Evolutionary conservation across 2,888 invertebrate genomes (phyloP), one percentile per base, ranked within the genome.

Genomic region (Trichopria drosophilae): DNA sequence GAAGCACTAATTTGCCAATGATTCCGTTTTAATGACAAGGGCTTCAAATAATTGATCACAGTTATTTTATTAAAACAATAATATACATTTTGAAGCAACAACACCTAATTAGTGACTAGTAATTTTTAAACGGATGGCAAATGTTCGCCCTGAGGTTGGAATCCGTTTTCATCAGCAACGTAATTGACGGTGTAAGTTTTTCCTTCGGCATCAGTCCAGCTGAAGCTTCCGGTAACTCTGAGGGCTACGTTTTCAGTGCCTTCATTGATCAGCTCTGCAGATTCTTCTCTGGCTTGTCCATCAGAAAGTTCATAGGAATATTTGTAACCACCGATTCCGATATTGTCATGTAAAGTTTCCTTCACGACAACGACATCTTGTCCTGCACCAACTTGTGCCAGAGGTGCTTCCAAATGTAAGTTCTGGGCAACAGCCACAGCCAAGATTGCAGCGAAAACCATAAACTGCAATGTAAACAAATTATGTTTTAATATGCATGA

Each of bases 121-220:
- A n/a, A n/a, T n/a, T n/a, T n/a, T n/a, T n/a, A n/a, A n/a, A n/a
- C n/a, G n/a, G n/a, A n/a, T n/a, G 54, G 56, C 6, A 54, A 19
- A 46, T 67, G 64, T 7, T 42, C 63, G 9, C 63, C 64, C 16
- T 49, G 39, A 13, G 65, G 63, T n/a, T 57, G 63, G 62, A 61
- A 67, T 22, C 65, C 66, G 15, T 61, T 62, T 37, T 64, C 62
- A 46, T 67, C 66, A 36, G 67, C 68, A 36, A 57, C 55, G 53
- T 69, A 68, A n/a, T 39, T 60, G 10, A 69, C 55, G 23, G 57
- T 54, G 59, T 57, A 67, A 12, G 39, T 47, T 29, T 63, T 59
- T 18, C 50, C 55, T 1, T 9, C 53, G 3, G 66, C 65, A 20
- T 65, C 64, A 18, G 65, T 62, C 39, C 44, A 66, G 19, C 62